A percentile compares a stretch with the other conserved stretches of the same genome.
phyloP scores from a whole-genome alignment of 2,888 invertebrate species.

The Colostygia pectinataria region DNA sequence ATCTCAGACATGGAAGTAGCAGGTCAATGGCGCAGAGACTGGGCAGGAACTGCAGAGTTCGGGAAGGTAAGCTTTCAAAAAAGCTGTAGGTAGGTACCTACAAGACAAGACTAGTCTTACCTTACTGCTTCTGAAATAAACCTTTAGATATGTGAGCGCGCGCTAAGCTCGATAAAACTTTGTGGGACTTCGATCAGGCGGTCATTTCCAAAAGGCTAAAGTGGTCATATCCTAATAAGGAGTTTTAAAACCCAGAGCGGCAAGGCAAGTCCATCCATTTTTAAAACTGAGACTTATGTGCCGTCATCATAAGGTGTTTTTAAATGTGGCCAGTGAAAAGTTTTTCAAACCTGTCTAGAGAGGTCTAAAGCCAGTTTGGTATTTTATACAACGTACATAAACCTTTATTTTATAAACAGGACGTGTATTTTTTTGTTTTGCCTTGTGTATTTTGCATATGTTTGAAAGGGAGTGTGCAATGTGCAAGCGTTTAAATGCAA shows the following conservation, averaged over 20 bases:
- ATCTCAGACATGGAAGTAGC: constrained; percentile 71
- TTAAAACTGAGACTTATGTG: constrained; percentile 60
- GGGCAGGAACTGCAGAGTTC: constrained; percentile 79
- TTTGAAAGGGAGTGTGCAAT: too few species aligned
- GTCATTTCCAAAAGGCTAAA: constrained; percentile 78
- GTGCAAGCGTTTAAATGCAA: too few species aligned
- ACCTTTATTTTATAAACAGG: too few species aligned
- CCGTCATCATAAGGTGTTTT: constrained; percentile 57
- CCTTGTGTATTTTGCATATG: too few species aligned
- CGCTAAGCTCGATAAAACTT: constrained; percentile 28
- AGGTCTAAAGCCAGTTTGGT: constrained; percentile 52
- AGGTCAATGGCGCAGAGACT: constrained; percentile 77
- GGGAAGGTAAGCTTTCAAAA: constrained; percentile 72
- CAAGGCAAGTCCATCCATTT: constrained; percentile 49
- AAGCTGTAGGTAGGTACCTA: background rate
- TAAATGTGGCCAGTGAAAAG: constrained; percentile 51
- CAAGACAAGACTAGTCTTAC: too few species aligned
- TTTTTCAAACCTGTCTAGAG: constrained; percentile 60
- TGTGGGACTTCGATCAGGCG: constrained; percentile 62
- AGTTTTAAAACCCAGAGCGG: constrained; percentile 63
- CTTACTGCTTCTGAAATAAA: background rate
- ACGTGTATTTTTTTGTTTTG: too few species aligned
- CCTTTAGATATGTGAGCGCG: background rate
- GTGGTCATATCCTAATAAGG: constrained; percentile 76
- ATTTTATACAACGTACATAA: constrained; percentile 41